Percentiles rank a stretch among this genome's conserved stretches.
Conservation (phyloP, 2,888 invertebrate genomes). For the Tenthredo amoena region DNA sequence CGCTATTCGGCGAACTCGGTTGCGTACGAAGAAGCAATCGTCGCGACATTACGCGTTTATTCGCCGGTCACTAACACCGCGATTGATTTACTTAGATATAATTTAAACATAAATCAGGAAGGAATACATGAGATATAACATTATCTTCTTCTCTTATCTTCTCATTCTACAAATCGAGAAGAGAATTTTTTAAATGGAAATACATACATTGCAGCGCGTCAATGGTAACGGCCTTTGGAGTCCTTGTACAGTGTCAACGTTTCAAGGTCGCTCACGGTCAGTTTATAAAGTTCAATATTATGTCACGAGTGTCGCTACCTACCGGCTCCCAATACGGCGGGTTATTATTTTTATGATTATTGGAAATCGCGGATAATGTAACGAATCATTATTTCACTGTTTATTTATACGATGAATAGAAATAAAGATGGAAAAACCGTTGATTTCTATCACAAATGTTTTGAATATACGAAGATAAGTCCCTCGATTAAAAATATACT, state of each 20-base stretch:
- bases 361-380: not conserved
- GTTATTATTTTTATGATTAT: not conserved
- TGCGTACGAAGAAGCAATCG: not conserved
- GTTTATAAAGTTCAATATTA: slow-evolving; percentile 52
- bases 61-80: not conserved
- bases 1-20: slow-evolving; percentile 28
- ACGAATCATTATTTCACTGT: not conserved
- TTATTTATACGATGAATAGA: not conserved
- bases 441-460: no score
- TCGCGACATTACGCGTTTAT: no score
- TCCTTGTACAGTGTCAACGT: slow-evolving; percentile 66
- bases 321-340: slow-evolving; percentile 28
- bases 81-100: not conserved
- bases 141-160: not conserved
- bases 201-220: not conserved
- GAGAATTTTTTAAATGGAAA: not conserved
- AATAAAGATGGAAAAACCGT: not conserved
- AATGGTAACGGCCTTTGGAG: slow-evolving; percentile 56
- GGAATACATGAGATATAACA: no score
- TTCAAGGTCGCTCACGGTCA: slow-evolving; percentile 75
- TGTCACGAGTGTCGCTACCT: slow-evolving; percentile 65
- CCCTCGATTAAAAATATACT: no score
- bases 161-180: not conserved
- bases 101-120: not conserved
- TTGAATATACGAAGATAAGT: no score